Conservation (phyloP, 2,113 vertebrate genomes). For the Ariopsis seemanni region DNA sequence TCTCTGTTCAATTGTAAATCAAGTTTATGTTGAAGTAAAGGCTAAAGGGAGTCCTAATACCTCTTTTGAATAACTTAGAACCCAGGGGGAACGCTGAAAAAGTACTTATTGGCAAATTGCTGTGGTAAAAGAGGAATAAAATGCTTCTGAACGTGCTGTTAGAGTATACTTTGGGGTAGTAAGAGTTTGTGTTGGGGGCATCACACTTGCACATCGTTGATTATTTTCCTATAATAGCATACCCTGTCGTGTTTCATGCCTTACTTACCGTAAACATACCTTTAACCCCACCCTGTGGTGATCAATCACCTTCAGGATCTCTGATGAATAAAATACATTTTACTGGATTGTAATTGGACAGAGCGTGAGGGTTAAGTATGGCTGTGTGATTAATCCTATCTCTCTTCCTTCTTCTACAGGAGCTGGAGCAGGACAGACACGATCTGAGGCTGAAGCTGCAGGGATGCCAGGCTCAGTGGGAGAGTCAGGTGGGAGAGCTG, state of each 20-base stretch:
- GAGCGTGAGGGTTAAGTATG: not conserved
- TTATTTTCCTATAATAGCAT: not conserved
- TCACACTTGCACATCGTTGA: not conserved
- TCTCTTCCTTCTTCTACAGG: constrained; percentile 54
- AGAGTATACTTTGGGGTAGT: not conserved
- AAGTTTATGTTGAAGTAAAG: too few species aligned
- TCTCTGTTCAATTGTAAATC: too few species aligned
- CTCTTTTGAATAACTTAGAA: too few species aligned
- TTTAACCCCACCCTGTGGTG: too few species aligned
- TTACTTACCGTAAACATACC: too few species aligned
- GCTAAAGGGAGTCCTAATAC: too few species aligned
- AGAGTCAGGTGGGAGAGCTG: constrained; percentile 75
- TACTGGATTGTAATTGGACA: too few species aligned
- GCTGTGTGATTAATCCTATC: not conserved
- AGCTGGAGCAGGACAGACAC: constrained; percentile 74
- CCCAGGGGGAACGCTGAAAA: not conserved
- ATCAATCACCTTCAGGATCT: not conserved
- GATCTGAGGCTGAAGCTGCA: constrained; percentile 71
- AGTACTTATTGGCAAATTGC: not conserved
- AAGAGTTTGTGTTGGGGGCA: not conserved
- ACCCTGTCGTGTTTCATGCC: not conserved
- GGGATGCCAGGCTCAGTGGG: constrained; percentile 67
- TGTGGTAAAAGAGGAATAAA: not conserved
- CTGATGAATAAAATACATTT: not conserved
- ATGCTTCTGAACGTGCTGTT: not conserved